Conservation (phyloP, 2,113 vertebrate genomes). For the Aix galericulata region DNA sequence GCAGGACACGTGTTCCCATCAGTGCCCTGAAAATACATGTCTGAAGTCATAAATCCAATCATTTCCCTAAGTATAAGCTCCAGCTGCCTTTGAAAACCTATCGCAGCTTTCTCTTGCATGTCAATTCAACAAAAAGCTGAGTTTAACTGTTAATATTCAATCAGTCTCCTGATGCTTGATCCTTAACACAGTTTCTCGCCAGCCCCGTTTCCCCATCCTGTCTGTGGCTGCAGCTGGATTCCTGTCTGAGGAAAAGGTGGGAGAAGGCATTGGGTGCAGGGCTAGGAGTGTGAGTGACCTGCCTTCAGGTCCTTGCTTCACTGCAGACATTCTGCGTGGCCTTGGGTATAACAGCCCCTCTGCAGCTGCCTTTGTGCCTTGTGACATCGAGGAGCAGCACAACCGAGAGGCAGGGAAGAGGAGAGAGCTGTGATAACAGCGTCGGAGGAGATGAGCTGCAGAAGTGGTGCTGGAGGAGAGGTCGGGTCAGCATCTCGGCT, state of each 20-base stretch:
- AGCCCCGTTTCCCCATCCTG: background rate
- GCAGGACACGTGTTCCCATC: constrained; percentile 26
- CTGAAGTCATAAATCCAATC: background rate
- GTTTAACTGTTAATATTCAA: background rate
- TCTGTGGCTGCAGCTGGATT: background rate
- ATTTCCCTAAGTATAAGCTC: background rate
- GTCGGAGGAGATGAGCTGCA: background rate
- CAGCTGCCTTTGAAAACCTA: background rate
- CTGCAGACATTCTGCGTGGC: background rate
- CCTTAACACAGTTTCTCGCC: background rate
- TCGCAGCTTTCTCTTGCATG: background rate
- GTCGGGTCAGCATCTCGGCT: background rate
- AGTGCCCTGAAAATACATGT: constrained; percentile 30
- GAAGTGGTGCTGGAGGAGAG: background rate
- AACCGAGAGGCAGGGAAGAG: accelerated
- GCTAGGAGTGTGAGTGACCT: background rate
- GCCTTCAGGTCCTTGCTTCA: background rate
- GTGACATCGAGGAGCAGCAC: background rate
- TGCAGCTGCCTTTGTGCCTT: background rate
- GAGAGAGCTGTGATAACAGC: background rate
- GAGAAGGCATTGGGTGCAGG: background rate
- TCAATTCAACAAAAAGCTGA: background rate
- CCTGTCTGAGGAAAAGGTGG: background rate
- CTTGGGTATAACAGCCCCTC: background rate
- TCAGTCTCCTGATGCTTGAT: background rate